Base-by-base conservation (phyloP, 2,888 invertebrate species). In the Alloplasta piceator region DNA sequence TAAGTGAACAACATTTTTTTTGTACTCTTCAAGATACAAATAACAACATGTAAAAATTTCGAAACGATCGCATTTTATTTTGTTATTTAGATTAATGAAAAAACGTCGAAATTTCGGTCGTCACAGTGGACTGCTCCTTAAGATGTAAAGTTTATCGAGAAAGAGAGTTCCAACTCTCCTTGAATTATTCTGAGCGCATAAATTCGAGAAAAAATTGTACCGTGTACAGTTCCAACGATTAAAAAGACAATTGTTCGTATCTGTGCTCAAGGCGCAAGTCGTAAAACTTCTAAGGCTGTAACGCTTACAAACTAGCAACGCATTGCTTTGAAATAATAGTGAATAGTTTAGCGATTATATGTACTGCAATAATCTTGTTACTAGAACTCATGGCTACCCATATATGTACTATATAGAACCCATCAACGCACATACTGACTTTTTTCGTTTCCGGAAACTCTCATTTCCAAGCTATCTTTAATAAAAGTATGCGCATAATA, bases 271-370 rank as follows among this genome's bases (percentile, higher is more conserved):
- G 89, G 87, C 80, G 81, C 63, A 83, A 82, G 84, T 79, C 85
- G 85, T 89, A 87, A 90, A 88, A 83, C 72, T 80, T 56, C 43
- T 83, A 82, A 88, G 87, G 86, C 63, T 82, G 60, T 7, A 68
- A 56, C 55, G 50, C 12, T 36, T 26, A 7, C 12, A 41, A 67
- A 74, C 52, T 55, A 70, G 3, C 52, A 73, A 67, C 26, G 38
- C 46, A 58, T 36, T 12, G 58, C 55, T 55, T 12, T 56, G 46
- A 38, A 58, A 58, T 75, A 75, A 75, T 60, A 14, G 14, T 9
- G 10, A 39, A 26, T n/a, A n/a, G 14, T 10, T 10, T 46, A 12
- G 16, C 7, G 52, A 52, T 52, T 52, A 52, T 52, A 12, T 52
- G 14, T 56, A 7, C 26, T 48, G 9, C 26, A n/a, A 36, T n/a